phyloP scores from a whole-genome alignment of 2,888 invertebrate species.

The Melinaea marsaeus region DNA sequence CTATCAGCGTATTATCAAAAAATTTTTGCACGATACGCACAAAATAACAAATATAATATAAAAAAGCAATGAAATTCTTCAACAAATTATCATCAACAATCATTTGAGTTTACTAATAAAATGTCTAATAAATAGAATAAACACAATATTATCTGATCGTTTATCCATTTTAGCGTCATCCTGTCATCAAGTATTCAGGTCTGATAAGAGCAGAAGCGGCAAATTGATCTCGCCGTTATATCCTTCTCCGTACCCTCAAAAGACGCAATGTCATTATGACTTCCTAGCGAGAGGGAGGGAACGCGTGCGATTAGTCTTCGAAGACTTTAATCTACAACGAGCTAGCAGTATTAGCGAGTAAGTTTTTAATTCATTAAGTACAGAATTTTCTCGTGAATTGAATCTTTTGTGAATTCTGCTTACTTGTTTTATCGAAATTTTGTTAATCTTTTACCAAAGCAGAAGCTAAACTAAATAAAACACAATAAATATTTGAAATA shows the following conservation, averaged over 20 bases:
- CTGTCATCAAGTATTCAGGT: conserved; percentile 86
- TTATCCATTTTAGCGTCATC: conserved; percentile 80
- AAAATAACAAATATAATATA: no score
- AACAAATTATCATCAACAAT: no score
- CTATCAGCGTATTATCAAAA: no score
- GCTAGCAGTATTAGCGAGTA: conserved; percentile 80
- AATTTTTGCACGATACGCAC: no score
- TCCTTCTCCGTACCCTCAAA: conserved; percentile 86
- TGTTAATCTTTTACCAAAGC: no score
- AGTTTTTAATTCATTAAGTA: conserved; percentile 49
- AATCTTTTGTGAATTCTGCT: no score
- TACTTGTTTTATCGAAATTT: background rate
- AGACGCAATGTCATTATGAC: conserved; percentile 91
- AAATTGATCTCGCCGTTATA: conserved; percentile 90
- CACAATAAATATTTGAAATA: no score
- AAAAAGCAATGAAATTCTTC: no score
- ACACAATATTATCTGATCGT: conserved; percentile 18
- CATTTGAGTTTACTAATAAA: background rate
- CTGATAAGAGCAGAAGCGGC: conserved; percentile 88
- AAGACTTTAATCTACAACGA: conserved; percentile 88
- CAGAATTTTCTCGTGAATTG: no score
- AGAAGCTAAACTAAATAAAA: background rate
- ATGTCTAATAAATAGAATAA: background rate
- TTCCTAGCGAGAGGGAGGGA: conserved; percentile 91
- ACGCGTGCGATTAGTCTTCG: conserved; percentile 88